A percentile compares a stretch with the other conserved stretches of the same genome.
Evolutionary conservation across 2,797 vertebrate species (phyloP).

Genomic region (Acrossocheilus fasciatus): DNA sequence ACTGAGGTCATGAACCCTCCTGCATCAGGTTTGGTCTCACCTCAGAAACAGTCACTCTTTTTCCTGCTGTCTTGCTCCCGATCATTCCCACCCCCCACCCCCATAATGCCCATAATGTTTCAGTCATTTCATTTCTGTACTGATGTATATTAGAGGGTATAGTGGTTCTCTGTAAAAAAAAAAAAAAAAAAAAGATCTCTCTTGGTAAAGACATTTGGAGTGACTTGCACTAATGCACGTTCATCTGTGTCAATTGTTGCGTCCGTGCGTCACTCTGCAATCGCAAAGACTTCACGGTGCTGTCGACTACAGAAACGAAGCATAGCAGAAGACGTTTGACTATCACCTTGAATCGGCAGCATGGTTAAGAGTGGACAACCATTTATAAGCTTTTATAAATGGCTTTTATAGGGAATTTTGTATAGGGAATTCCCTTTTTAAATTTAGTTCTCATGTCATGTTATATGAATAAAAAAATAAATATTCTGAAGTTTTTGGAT

Average conservation of each 20-base stretch:
- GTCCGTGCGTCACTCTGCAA: not conserved
- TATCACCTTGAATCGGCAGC: not conserved
- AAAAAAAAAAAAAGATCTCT: not conserved
- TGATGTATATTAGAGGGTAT: not conserved
- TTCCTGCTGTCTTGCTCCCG: not conserved
- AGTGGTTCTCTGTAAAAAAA: not conserved
- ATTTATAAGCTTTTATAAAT: not conserved
- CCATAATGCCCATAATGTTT: not conserved
- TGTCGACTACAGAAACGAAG: not conserved
- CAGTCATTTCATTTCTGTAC: not conserved
- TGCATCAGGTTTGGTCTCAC: constrained; percentile 67
- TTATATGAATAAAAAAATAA: too few relatives aligned
- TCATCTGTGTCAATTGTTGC: not conserved
- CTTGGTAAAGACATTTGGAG: not conserved
- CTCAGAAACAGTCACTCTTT: not conserved
- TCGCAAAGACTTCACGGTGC: not conserved
- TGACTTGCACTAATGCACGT: not conserved
- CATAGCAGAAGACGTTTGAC: not conserved
- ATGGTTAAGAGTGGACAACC: not conserved
- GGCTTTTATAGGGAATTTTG: not conserved
- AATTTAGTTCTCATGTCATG: not conserved
- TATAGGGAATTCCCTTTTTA: not conserved
- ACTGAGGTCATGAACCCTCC: constrained; percentile 63
- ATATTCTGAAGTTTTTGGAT: too few relatives aligned
- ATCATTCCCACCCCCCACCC: not conserved